Evolutionary conservation across 1,140 invertebrate species (phyloP), one percentile per base, ranked within the genome.

Genomic region (Penaeus vannamei): DNA sequence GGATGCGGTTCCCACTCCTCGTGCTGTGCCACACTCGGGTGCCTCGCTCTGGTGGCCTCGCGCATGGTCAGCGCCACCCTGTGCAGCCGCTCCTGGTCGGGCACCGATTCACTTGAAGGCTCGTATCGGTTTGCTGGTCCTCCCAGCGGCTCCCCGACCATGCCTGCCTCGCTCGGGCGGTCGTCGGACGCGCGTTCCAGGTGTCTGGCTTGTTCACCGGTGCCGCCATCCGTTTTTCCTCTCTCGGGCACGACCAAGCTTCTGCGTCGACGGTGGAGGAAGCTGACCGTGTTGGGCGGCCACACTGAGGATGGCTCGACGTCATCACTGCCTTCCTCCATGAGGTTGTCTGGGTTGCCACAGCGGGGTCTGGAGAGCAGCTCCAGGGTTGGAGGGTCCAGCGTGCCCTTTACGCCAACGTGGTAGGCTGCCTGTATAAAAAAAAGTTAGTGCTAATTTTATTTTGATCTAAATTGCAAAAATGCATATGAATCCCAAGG

Each of bases 341-440:
- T 84, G 20, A 84, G 22, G 81, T 53, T 89, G 60, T 89, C 87
- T 29, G 87, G 87, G 87, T 89, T 89, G 23, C 87, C 87, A 23
- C 87, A 89, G 29, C 87, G 87, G 61, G 87, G 87, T 17, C 83
- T 59, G 61, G 87, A 89, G 17, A 89, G 72, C 29, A 89, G 60
- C 23, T 61, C 87, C 32, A 89, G 19, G 5, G 87, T 89, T 23
- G 72, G 66, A 0, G 32, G n/a, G 87, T 89, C 87, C 72, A 89
- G 80, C 17, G 32, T 42, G 14, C 87, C 87, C 22, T 42, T 72
- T 36, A 19, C 76, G 17, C 87, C 87, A 14, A 89, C 82, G 32
- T 89, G 87, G 36, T 89, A 89, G 46, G 83, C 60, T 23, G 53
- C 59, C 87, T 88, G 64, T 42, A 17, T 53, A 17, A 53, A 17